Base-by-base conservation (phyloP, 2,888 invertebrate species). In the Habrosyne pyritoides region DNA sequence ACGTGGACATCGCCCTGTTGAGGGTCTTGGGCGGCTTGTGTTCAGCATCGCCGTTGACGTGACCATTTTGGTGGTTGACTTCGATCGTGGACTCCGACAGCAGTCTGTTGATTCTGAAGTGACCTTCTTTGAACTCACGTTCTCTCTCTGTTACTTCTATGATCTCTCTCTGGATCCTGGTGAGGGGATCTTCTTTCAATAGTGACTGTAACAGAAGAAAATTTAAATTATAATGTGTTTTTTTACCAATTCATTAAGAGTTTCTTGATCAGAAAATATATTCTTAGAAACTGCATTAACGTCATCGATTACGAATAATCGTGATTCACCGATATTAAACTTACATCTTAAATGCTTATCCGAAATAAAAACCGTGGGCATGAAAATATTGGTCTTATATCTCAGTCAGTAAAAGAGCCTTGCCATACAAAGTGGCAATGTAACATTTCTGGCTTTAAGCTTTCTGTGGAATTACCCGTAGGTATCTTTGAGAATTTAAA, bases 151-250 rank as follows among this genome's bases (percentile, higher is more conserved):
- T 95, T 59, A 97, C 97, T 89, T 97, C 96, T 75, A 96, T 95
- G 74, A 98, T 97, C 93, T 98, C 98, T 79, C 95, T 94, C 89
- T 98, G 98, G 83, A 98, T 97, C 83, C 97, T 94, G 77, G 94
- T 94, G 75, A 96, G 92, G 64, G 96, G 96, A 87, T 95, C 95
- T 81, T 95, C 94, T 86, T 95, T 95, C 84, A 94, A 86, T 77
- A 93, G 83, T 67, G 90, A 86, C 93, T 93, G 89, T 51, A 89
- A 91, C 77, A 75, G 72, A 79, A 71, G 52, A 67, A 78, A 81
- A 55, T 54, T 3, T 18, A 22, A 22, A 47, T 57, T 51, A 54
- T 60, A 36, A 12, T 5, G 36, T 2, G 1, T 33, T 33, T 14
- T 5, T n/a, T 33, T 33, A 5, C 1, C n/a, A 5, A 33, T 33